Percentiles rank a stretch among this genome's conserved stretches.
Evolutionary conservation across 2,888 invertebrate genomes (phyloP).

Genomic region (Ophonus ardosiacus): DNA sequence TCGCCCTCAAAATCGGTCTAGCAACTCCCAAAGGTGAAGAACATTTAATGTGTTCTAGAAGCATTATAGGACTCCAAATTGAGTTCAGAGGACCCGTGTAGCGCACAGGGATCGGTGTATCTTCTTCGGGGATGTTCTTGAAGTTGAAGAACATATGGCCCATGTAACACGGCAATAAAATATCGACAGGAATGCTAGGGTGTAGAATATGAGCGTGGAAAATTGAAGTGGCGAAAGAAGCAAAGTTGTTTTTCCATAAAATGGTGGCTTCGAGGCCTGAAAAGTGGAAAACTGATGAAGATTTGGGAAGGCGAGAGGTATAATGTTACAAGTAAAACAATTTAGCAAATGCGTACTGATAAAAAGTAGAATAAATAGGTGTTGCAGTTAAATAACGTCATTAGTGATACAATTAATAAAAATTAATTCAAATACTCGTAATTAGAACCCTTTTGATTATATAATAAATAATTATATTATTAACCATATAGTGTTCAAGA

Average conservation of each 20-base stretch:
- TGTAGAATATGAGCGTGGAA: not conserved
- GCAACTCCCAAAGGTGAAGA: not conserved
- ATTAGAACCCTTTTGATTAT: no score
- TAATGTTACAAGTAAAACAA: no score
- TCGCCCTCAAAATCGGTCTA: not conserved
- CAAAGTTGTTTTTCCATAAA: constrained; percentile 9
- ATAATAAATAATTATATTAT: no score
- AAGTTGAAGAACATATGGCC: not conserved
- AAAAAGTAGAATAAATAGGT: no score
- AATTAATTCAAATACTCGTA: no score
- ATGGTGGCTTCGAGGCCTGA: constrained; percentile 3
- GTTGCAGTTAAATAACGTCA: no score
- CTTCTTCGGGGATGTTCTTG: not conserved
- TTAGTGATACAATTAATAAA: no score
- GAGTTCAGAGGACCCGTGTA: not conserved
- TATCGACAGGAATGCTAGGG: not conserved
- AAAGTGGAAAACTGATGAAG: not conserved
- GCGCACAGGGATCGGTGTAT: not conserved
- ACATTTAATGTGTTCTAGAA: not conserved
- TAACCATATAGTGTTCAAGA: no score
- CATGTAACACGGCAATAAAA: not conserved
- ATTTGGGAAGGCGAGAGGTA: no score
- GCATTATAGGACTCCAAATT: not conserved
- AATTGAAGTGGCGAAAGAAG: not conserved
- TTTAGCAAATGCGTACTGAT: no score